Evolutionary conservation across 2,888 invertebrate genomes (phyloP).

Genomic region (Adineta ricciae): DNA sequence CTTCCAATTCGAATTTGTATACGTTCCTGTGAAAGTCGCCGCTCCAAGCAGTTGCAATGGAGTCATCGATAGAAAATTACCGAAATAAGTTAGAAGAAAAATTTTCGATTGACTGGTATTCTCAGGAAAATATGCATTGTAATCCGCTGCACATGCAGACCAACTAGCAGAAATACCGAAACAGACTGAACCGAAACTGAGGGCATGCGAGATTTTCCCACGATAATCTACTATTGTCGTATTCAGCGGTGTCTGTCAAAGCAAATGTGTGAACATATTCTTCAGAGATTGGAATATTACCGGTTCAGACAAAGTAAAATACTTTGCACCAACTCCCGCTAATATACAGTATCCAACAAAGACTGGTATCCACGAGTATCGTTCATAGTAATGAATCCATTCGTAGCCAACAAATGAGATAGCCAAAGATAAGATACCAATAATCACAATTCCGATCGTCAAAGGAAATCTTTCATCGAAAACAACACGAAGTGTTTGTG

Average conservation of each 20-base stretch:
- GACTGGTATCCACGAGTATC: not conserved
- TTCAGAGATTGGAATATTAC: too few relatives aligned
- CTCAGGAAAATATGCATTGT: not conserved
- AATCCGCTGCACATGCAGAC: not conserved
- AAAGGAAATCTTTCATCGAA: not conserved
- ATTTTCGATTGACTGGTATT: not conserved
- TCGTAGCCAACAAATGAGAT: not conserved
- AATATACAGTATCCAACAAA: not conserved
- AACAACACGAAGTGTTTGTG: not conserved
- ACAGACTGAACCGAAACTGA: too few relatives aligned
- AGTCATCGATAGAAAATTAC: not conserved
- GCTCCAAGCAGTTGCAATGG: not conserved
- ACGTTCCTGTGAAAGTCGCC: not conserved
- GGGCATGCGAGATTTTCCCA: too few relatives aligned
- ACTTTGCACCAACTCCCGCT: not conserved
- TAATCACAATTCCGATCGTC: not conserved
- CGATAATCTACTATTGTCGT: too few relatives aligned
- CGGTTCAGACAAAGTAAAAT: not conserved
- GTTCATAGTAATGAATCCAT: not conserved
- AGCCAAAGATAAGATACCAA: not conserved
- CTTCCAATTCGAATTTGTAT: not conserved
- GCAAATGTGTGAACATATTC: too few relatives aligned
- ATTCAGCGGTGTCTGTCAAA: too few relatives aligned
- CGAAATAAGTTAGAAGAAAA: not conserved
- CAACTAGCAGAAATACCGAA: not conserved